Evolutionary conservation across 2,888 invertebrate genomes (phyloP).

Genomic region (Thymelicus sylvestris): DNA sequence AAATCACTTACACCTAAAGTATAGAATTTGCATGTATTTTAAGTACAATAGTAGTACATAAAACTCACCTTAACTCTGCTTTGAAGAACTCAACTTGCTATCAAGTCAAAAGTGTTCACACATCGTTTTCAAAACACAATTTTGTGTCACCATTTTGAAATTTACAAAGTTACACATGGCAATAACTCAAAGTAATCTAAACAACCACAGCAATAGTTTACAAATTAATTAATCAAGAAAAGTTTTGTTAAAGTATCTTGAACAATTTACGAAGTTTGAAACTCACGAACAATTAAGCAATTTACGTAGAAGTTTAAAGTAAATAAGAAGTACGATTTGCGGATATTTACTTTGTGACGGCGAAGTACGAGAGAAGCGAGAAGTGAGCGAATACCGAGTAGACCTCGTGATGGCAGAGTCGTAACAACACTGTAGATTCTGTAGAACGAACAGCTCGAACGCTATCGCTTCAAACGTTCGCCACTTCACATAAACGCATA

Average conservation of each 20-base stretch:
- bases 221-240: neutral
- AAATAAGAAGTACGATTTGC: neutral
- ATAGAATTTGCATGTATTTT: too few relatives aligned
- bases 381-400: neutral
- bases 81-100: neutral
- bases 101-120: neutral
- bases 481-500: neutral
- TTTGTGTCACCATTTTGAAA: neutral
- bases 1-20: too few relatives aligned
- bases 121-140: neutral
- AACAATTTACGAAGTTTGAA: conserved; percentile 3
- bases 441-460: neutral
- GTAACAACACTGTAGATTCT: conserved; percentile 29
- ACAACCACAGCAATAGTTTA: conserved; percentile 2
- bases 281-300: neutral
- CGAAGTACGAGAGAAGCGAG: conserved; percentile 4
- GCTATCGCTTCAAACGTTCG: neutral
- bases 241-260: neutral
- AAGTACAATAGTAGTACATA: too few relatives aligned
- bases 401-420: conserved; percentile 26
- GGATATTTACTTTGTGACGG: neutral
- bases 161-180: neutral
- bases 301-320: conserved; percentile 9
- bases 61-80: neutral
- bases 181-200: neutral